Conservation (phyloP, 2,113 vertebrate genomes). For the Dissostichus mawsoni region DNA sequence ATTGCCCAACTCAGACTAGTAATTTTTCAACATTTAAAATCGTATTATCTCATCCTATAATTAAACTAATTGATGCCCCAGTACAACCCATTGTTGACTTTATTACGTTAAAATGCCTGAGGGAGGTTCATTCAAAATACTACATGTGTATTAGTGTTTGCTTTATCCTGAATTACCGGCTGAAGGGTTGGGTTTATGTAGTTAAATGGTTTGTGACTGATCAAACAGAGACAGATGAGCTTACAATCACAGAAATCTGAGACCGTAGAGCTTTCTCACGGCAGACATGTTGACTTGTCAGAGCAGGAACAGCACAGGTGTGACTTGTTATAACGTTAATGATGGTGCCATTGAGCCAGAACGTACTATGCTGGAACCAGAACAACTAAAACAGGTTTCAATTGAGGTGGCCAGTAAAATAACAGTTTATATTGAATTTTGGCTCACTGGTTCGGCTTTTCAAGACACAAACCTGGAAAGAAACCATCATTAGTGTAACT, state of each 20-base stretch:
- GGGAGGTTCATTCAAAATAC: background rate
- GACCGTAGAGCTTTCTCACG: background rate
- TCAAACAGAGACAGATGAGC: constrained; percentile 28
- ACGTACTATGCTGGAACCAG: background rate
- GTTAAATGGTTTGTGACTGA: constrained; percentile 4
- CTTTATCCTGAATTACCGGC: constrained; percentile 19
- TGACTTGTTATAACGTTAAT: background rate
- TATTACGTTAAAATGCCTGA: background rate
- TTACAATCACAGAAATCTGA: constrained; percentile 2
- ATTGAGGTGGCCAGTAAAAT: background rate
- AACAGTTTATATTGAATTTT: background rate
- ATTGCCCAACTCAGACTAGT: background rate
- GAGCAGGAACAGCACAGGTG: background rate
- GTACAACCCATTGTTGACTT: background rate
- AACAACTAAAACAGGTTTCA: background rate
- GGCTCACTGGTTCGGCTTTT: background rate
- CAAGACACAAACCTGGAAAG: background rate
- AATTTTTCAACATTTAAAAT: background rate
- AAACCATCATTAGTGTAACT: background rate
- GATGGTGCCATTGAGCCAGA: too few species aligned
- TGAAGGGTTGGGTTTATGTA: background rate
- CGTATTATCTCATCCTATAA: background rate
- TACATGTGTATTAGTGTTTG: background rate
- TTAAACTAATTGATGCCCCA: background rate
- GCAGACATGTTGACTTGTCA: background rate